Percentiles rank a stretch among this genome's conserved stretches.
Conservation (phyloP, 2,888 invertebrate genomes). For the Mayetiola destructor region DNA sequence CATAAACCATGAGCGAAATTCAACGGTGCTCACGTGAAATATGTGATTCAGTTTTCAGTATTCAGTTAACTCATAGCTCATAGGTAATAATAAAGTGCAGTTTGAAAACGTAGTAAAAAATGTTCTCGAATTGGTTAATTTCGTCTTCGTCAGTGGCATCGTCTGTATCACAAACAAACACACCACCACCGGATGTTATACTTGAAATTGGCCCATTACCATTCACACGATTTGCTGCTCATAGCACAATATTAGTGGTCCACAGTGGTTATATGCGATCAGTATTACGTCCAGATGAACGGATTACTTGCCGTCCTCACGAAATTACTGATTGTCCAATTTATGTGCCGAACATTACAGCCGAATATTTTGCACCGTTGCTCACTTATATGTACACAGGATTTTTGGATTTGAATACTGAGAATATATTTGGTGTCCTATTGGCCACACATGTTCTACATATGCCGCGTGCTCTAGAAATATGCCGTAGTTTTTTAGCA, state of each 20-base stretch:
- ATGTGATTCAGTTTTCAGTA: neutral
- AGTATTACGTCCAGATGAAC: constrained; percentile 37
- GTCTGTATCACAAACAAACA: constrained; percentile 3
- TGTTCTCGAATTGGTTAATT: constrained; percentile 37
- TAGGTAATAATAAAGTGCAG: neutral
- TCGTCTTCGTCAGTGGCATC: constrained; percentile 10
- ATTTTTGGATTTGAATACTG: constrained; percentile 49
- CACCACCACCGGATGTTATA: constrained; percentile 44
- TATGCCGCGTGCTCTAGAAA: constrained; percentile 56
- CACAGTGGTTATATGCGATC: constrained; percentile 60
- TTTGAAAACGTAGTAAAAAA: constrained; percentile 18
- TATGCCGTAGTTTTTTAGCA: constrained; percentile 49
- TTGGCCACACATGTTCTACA: constrained; percentile 57
- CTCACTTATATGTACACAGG: constrained; percentile 64
- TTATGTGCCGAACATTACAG: constrained; percentile 41
- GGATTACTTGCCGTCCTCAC: constrained; percentile 24
- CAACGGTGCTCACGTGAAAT: neutral
- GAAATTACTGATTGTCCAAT: constrained; percentile 29
- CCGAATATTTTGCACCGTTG: constrained; percentile 50
- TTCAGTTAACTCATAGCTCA: neutral
- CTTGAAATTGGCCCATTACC: constrained; percentile 46
- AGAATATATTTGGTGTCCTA: constrained; percentile 56
- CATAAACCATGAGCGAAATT: too few species aligned
- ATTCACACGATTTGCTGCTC: constrained; percentile 51
- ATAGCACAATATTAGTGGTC: constrained; percentile 46